Conservation (phyloP, 2,113 vertebrate species). For the Upupa epops region DNA sequence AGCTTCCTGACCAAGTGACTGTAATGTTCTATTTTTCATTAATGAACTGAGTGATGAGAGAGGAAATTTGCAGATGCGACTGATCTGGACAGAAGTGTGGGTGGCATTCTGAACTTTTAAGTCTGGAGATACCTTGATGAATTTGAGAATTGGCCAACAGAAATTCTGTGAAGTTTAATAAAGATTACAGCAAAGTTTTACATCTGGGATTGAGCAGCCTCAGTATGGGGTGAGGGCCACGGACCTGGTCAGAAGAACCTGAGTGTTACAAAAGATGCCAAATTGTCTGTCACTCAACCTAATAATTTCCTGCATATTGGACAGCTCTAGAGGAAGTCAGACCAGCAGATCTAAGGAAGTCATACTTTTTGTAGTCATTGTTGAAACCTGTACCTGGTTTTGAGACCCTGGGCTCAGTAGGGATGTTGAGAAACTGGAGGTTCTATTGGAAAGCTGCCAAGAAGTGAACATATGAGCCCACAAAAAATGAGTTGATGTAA, state of each 20-base stretch:
- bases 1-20: background rate
- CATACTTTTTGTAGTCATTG: background rate
- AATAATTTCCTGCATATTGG: background rate
- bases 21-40: background rate
- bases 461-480: background rate
- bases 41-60: background rate
- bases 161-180: background rate
- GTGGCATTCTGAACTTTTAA: background rate
- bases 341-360: background rate
- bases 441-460: background rate
- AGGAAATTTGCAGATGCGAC: background rate
- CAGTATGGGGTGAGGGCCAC: background rate
- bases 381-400: background rate
- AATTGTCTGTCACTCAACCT: background rate
- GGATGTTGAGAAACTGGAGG: background rate
- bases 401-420: background rate
- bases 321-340: background rate
- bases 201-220: background rate
- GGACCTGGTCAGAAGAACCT: background rate
- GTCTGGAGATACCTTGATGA: background rate
- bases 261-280: background rate
- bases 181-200: background rate
- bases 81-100: background rate
- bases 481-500: background rate
- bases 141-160: background rate